Evolutionary conservation across 2,113 vertebrate species (phyloP).

Genomic region (Cryptoleucopteryx plumbea): DNA sequence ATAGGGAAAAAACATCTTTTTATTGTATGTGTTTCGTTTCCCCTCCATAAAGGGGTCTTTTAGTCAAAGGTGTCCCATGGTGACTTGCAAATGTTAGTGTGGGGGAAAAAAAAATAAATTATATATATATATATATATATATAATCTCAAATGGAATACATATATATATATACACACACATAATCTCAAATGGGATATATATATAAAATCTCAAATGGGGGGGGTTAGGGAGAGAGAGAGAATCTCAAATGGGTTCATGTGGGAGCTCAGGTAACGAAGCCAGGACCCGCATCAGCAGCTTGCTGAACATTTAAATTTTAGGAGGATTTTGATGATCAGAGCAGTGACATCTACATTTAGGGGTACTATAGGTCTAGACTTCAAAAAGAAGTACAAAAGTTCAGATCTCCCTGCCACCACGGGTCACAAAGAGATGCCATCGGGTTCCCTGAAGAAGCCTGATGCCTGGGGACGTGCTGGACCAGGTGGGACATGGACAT

Average conservation of each 20-base stretch:
- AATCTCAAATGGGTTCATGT: background rate
- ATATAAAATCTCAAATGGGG: no score
- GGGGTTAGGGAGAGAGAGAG: no score
- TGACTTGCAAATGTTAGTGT: background rate
- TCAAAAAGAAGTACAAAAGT: background rate
- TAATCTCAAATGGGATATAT: no score
- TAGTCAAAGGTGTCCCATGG: background rate
- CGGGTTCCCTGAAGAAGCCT: rapidly evolving
- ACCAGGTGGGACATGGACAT: rapidly evolving
- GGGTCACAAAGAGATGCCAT: background rate
- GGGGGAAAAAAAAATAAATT: no score
- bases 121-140: no score
- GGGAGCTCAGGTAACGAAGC: background rate
- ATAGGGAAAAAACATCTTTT: rapidly evolving
- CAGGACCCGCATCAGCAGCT: background rate
- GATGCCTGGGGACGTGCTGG: rapidly evolving
- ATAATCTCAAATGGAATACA: no score
- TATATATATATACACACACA: no score
- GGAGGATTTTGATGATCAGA: background rate
- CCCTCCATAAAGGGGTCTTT: background rate
- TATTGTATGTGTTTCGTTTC: rapidly evolving
- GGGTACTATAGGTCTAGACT: background rate
- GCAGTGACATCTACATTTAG: background rate
- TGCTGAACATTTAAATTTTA: background rate
- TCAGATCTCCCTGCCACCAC: background rate